Percentiles rank a stretch among this genome's conserved stretches.
Evolutionary conservation across 2,888 invertebrate genomes (phyloP).

Genomic region (Dicycla oo): DNA sequence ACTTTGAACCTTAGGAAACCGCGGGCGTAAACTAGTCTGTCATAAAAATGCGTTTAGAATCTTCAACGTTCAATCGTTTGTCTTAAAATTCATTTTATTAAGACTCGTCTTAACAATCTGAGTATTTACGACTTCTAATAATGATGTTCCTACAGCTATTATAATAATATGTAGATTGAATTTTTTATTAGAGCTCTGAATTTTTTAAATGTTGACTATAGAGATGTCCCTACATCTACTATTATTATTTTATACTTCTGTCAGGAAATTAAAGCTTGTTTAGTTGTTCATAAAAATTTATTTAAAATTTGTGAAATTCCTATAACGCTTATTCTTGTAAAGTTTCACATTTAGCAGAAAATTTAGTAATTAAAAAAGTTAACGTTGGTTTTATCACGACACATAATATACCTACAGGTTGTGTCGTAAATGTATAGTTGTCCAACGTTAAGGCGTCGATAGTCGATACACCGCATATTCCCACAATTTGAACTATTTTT

Average conservation of each 20-base stretch:
- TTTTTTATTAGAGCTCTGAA: neutral
- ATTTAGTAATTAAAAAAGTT: too few relatives aligned
- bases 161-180: too few relatives aligned
- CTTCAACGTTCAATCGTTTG: neutral
- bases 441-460: too few relatives aligned
- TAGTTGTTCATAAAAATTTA: neutral
- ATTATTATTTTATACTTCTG: neutral
- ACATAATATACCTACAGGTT: too few relatives aligned
- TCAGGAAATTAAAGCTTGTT: neutral
- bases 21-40: too few relatives aligned
- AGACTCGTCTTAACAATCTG: neutral
- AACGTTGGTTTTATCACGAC: neutral
- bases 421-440: too few relatives aligned
- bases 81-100: neutral
- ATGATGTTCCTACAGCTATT: slow-evolving; percentile 6
- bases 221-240: neutral
- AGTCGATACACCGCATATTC: too few relatives aligned
- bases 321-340: neutral
- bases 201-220: neutral
- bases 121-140: slow-evolving; percentile 18
- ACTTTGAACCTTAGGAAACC: too few relatives aligned
- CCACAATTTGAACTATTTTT: too few relatives aligned
- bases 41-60: slow-evolving; percentile 13
- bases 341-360: neutral
- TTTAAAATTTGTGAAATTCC: neutral